Base-by-base conservation (phyloP, 2,797 vertebrate genomes). In the Otus scops region DNA sequence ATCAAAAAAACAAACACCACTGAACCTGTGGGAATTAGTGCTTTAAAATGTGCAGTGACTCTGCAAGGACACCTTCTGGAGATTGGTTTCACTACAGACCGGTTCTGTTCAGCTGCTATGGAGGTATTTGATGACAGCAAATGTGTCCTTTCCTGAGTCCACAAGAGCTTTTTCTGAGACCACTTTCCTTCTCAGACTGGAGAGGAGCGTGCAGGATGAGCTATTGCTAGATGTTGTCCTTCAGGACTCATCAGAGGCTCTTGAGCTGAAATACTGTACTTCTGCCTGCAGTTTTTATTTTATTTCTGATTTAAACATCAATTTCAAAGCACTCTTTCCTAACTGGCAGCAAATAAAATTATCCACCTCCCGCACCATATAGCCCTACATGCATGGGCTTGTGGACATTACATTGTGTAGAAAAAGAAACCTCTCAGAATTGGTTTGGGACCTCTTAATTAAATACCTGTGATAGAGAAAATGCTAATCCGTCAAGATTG, bases 231-330 rank as follows among this genome's bases (percentile, higher is more conserved):
- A 57, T 56, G 11, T 53, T 80, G 50, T 75, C 71, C 89, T 92
- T 85, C 61, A 80, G 68, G 61, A 83, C 75, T 60, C 67, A 38
- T 64, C 60, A 61, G 68, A 83, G 17, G 8, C 19, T 68, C 28
- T 92, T 0, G 0, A 89, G 36, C 26, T 82, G 53, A 80, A 50
- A 77, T 63, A 41, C 20, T 51, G 6, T 75, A 57, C 22, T 91
- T 76, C 20, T 85, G 24, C 8, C 50, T 81, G 34, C n/a, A 89
- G 32, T n/a, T 88, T 85, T 64, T 17, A 61, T 86, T 95, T 89
- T 43, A 71, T 71, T 92, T 86, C 34, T 39, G 23, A 65, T 89
- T 61, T 68, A 83, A 91, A 75, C 0, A 2, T 68, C 30, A 36
- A 0, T 54, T 95, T 63, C 21, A 77, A 85, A 75, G 27, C 53